Conservation (phyloP, 2,888 invertebrate genomes). For the Diaphora mendica region DNA sequence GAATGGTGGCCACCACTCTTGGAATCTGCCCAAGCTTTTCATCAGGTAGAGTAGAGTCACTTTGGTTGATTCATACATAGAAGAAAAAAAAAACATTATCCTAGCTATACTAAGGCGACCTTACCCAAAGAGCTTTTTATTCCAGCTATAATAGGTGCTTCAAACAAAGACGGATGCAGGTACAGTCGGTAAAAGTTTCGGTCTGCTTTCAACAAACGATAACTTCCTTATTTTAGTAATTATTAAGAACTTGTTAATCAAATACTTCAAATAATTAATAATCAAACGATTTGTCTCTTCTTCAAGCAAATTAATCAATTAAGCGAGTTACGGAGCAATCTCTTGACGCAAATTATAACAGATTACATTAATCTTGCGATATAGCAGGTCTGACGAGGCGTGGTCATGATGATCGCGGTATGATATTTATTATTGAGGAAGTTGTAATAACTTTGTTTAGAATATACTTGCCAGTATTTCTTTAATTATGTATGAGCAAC, state of each 20-base stretch:
- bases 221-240: neutral
- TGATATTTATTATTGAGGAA: conserved; percentile 12
- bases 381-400: conserved; percentile 35
- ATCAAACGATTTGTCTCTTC: conserved; percentile 46
- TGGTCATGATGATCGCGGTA: conserved; percentile 24
- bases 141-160: no score
- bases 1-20: no score
- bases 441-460: neutral
- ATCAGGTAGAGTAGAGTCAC: no score
- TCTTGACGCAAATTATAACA: conserved; percentile 60
- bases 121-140: neutral
- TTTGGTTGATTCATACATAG: no score
- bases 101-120: neutral
- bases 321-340: conserved; percentile 48
- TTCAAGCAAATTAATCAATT: conserved; percentile 58
- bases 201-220: neutral
- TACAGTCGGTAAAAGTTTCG: neutral
- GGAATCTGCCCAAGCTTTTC: no score
- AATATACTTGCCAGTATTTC: neutral
- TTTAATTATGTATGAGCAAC: neutral
- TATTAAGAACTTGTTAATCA: neutral
- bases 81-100: no score
- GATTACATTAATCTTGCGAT: conserved; percentile 60
- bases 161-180: neutral
- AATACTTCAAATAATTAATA: conserved; percentile 20